Evolutionary conservation across 1,140 invertebrate genomes (phyloP).

Genomic region (Formica exsecta): DNA sequence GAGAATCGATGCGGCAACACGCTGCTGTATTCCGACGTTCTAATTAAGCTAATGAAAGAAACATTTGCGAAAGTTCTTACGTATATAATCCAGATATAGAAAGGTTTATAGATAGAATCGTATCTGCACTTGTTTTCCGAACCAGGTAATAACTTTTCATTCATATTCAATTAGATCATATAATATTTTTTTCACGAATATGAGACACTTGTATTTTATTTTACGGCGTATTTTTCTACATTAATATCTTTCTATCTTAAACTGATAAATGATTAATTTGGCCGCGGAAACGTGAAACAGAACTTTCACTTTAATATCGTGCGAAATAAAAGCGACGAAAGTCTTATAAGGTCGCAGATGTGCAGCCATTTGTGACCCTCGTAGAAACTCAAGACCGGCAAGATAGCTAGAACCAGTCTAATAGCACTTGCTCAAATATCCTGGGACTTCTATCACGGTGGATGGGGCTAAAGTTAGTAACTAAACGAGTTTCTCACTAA

Average conservation of each 20-base stretch:
- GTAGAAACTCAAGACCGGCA: constrained; percentile 25
- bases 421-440: constrained; percentile 64
- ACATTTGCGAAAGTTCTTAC: constrained; percentile 34
- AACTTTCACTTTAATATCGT: constrained; percentile 36
- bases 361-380: constrained; percentile 52
- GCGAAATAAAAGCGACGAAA: constrained; percentile 49
- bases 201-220: too few relatives aligned
- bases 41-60: constrained; percentile 59
- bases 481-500: constrained; percentile 80
- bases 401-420: constrained; percentile 56
- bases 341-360: constrained; percentile 19
- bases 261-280: neutral
- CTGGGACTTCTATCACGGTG: constrained; percentile 70
- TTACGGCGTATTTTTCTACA: too few relatives aligned
- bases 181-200: neutral
- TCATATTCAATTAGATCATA: neutral
- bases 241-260: neutral
- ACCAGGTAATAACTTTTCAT: neutral
- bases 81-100: neutral
- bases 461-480: constrained; percentile 73
- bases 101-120: neutral
- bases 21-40: constrained; percentile 20
- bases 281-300: neutral
- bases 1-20: constrained; percentile 24
- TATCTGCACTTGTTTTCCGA: constrained; percentile 4